Percentiles rank a stretch among this genome's conserved stretches.
Conservation (phyloP, 2,113 vertebrate genomes). For the Cynocephalus volans region DNA sequence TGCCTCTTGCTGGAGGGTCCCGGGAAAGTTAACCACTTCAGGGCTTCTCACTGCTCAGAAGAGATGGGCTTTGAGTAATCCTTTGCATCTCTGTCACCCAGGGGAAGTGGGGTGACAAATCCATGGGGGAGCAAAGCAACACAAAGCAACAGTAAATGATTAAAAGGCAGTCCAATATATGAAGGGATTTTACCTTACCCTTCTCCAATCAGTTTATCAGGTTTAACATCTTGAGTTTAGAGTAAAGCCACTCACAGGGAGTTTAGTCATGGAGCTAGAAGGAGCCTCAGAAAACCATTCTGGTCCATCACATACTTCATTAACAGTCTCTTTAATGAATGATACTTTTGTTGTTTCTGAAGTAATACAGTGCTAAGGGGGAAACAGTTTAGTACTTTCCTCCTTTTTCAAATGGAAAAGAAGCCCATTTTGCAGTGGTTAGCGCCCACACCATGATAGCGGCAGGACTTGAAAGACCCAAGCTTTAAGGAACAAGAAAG, state of each 20-base stretch:
- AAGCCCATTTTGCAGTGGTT: not conserved
- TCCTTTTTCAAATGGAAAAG: not conserved
- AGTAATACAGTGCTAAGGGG: not conserved
- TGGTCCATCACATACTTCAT: not conserved
- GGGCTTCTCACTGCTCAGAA: no score
- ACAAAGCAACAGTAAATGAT: not conserved
- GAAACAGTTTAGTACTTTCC: not conserved
- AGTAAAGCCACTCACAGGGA: not conserved
- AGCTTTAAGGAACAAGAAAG: not conserved
- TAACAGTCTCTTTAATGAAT: not conserved
- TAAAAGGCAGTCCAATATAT: not conserved
- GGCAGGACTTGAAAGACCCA: not conserved
- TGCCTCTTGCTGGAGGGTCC: no score
- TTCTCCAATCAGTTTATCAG: not conserved
- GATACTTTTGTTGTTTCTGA: not conserved
- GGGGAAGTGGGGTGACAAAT: no score
- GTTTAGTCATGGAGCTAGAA: not conserved
- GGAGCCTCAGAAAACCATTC: not conserved
- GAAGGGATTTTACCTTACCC: not conserved
- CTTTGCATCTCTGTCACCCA: no score
- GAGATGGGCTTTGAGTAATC: no score
- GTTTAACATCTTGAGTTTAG: not conserved
- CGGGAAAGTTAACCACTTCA: no score
- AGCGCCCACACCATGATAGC: fast-evolving
- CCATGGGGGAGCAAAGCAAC: no score